Conservation (phyloP, 2,888 invertebrate species). For the Microctonus hyperodae region DNA sequence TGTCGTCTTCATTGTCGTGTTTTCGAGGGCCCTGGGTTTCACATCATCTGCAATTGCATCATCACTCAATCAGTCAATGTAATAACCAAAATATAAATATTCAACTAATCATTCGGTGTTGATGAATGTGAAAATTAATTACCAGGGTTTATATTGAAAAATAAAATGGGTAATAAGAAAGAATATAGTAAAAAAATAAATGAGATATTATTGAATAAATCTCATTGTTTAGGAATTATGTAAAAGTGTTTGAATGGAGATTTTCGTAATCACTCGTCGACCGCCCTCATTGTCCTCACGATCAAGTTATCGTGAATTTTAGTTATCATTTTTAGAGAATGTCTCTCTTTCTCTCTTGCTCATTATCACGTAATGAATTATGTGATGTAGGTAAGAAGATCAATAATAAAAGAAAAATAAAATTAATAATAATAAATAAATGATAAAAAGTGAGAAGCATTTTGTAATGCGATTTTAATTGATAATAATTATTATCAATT, state of each 20-base stretch:
- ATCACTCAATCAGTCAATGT: not conserved
- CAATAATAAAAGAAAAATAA: not conserved
- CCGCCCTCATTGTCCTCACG: conserved; percentile 25
- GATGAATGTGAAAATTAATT: not conserved
- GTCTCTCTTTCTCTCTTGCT: conserved; percentile 22
- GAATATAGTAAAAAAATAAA: not conserved
- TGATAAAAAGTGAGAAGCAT: not conserved
- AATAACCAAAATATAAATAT: not conserved
- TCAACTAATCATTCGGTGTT: not conserved
- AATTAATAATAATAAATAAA: not conserved
- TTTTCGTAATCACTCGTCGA: not conserved
- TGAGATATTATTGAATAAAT: not conserved
- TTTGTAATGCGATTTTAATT: not conserved
- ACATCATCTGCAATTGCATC: conserved; percentile 1
- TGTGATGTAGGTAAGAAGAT: not conserved
- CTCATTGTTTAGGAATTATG: not conserved
- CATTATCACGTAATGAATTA: conserved; percentile 2
- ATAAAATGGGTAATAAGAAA: not conserved
- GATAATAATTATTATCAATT: not conserved
- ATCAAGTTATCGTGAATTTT: not conserved
- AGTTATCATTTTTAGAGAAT: not conserved
- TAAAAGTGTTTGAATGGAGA: not conserved
- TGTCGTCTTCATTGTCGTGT: not conserved
- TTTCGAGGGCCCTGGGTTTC: conserved; percentile 1
- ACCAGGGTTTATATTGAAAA: not conserved